Percentiles rank a stretch among this genome's conserved stretches.
These are phyloP conservation scores for Cynodonichthys magdalenae DNA, from an alignment of 2,797 vertebrate species.

Conservation along the genomic window DNA sequence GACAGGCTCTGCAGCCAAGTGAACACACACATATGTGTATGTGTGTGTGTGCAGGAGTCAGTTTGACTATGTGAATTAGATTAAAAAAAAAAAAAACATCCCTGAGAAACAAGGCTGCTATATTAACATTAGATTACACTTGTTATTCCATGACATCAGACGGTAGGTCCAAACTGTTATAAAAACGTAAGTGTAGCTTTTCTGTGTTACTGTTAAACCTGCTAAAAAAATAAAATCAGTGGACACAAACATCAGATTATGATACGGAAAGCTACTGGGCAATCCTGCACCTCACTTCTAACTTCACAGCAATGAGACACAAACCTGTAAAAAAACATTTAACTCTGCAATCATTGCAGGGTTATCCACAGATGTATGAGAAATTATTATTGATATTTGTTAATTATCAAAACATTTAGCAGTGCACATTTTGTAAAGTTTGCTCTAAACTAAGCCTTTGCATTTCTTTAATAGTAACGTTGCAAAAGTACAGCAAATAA, in stretches of 20 bases:
- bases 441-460: neutral
- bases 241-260: conserved; percentile 7
- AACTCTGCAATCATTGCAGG: neutral
- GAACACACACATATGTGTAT: conserved; percentile 7
- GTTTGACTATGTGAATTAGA: conserved; percentile 8
- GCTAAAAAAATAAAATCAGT: neutral
- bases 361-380: neutral
- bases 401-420: conserved; percentile 6
- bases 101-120: neutral
- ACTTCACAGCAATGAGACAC: conserved; percentile 1
- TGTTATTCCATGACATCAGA: neutral
- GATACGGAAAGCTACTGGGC: neutral
- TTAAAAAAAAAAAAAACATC: conserved; percentile 11
- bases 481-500: too few relatives aligned
- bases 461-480: neutral
- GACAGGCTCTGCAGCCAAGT: conserved; percentile 37
- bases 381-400: conserved; percentile 2
- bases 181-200: conserved; percentile 4
- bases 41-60: conserved; percentile 7
- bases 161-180: neutral
- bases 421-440: neutral
- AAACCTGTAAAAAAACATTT: conserved; percentile 25
- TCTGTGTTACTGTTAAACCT: conserved; percentile 1
- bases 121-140: conserved; percentile 1
- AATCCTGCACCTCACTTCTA: conserved; percentile 6